These are phyloP conservation scores for Paradisaea rubra DNA, from an alignment of 2,113 vertebrate species.

Conservation along the genomic window DNA sequence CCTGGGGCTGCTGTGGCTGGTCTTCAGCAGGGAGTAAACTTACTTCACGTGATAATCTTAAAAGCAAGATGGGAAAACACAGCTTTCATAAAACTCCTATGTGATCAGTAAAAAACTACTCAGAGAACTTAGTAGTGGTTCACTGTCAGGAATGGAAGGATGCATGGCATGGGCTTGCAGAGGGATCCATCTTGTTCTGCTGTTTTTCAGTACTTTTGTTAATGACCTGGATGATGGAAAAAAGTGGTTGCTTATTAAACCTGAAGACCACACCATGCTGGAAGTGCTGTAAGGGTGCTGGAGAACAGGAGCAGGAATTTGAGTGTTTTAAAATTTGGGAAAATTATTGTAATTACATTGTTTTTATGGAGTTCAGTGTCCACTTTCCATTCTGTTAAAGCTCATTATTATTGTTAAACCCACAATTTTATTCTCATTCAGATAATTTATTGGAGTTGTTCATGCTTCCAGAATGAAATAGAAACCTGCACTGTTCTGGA, in stretches of 20 bases:
- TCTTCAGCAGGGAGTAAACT: neutral
- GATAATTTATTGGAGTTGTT: neutral
- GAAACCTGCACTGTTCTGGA: neutral
- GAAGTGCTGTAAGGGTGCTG: neutral
- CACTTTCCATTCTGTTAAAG: neutral
- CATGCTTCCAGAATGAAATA: neutral
- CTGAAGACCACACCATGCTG: neutral
- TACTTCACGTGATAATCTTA: neutral
- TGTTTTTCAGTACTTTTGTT: neutral
- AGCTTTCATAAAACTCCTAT: neutral
- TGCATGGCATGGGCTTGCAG: neutral
- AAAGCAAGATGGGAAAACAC: neutral
- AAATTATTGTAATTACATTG: fast-evolving
- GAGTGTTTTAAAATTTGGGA: neutral
- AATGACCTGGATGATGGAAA: neutral
- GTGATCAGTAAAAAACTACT: neutral
- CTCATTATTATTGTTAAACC: neutral
- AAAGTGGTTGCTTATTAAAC: neutral
- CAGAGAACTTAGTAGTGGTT: neutral
- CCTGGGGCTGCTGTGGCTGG: neutral
- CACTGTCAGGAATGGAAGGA: neutral
- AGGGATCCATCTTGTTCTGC: neutral
- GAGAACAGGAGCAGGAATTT: neutral
- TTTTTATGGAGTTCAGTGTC: neutral
- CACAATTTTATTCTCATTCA: neutral